Conservation (phyloP, 2,113 vertebrate species). For the Silurus meridionalis region DNA sequence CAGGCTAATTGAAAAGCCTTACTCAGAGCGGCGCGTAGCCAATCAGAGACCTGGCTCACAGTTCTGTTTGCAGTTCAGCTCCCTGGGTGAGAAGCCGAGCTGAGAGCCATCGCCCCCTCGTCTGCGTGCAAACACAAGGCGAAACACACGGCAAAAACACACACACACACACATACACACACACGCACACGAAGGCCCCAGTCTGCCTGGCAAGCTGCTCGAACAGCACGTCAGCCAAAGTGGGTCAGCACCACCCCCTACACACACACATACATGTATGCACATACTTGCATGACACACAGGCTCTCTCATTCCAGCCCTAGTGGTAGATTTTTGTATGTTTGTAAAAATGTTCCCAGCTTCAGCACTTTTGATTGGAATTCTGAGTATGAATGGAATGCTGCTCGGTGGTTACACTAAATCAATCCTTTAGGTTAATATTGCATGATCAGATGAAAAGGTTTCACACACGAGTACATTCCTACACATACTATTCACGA, state of each 20-base stretch:
- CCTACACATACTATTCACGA: neutral
- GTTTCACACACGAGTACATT: too few species aligned
- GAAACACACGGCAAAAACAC: conserved; percentile 20
- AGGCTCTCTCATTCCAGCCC: neutral
- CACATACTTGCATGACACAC: conserved; percentile 11
- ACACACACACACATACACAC: conserved; percentile 10
- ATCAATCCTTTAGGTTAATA: neutral
- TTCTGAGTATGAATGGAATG: conserved; percentile 9
- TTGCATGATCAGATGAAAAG: neutral
- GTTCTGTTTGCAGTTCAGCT: conserved; percentile 40
- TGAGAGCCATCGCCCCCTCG: conserved; percentile 27
- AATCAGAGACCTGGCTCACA: conserved; percentile 27
- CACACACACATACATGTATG: conserved; percentile 7
- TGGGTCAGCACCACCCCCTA: conserved; percentile 55
- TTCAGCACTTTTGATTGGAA: conserved; percentile 23
- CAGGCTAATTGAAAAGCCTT: conserved; percentile 49
- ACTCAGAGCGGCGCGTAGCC: conserved; percentile 25
- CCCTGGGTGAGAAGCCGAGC: conserved; percentile 23
- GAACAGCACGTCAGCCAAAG: conserved; percentile 57
- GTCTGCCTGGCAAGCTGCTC: conserved; percentile 52
- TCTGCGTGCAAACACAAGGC: conserved; percentile 22
- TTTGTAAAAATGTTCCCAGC: conserved; percentile 23
- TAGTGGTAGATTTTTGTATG: neutral
- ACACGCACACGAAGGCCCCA: conserved; percentile 46
- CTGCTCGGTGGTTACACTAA: conserved; percentile 18